Conservation (phyloP, 2,113 vertebrate genomes). For the Paracanthobrama guichenoti region DNA sequence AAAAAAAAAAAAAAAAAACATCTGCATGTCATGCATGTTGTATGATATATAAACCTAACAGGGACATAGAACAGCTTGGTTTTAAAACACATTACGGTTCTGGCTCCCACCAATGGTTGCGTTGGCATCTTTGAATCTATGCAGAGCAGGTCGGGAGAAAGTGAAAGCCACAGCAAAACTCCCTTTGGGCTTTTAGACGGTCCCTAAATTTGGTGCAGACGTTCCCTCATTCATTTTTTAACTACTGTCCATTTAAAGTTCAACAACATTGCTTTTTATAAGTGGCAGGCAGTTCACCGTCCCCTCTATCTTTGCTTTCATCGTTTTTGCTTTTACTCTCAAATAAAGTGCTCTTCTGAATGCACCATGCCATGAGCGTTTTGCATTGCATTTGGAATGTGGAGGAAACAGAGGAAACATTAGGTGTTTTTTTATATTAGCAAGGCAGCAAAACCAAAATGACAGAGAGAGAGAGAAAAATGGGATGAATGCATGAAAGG, state of each 20-base stretch:
- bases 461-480: constrained; percentile 37
- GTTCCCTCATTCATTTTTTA: constrained; percentile 55
- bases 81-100: constrained; percentile 4
- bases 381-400: constrained; percentile 35
- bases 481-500: constrained; percentile 45
- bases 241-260: constrained; percentile 45
- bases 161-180: constrained; percentile 19
- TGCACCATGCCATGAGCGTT: constrained; percentile 24
- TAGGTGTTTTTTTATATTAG: constrained; percentile 41
- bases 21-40: constrained; percentile 3
- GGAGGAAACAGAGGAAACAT: background rate
- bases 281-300: constrained; percentile 4
- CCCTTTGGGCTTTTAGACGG: constrained; percentile 25
- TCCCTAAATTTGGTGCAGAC: constrained; percentile 30
- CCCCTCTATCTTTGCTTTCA: background rate
- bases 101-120: background rate
- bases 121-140: constrained; percentile 12
- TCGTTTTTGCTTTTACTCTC: background rate
- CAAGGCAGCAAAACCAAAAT: constrained; percentile 40
- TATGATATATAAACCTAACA: background rate
- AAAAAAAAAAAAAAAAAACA: background rate
- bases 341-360: constrained; percentile 34
- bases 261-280: constrained; percentile 43
- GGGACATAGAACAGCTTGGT: background rate
- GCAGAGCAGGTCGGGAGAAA: background rate